Conservation (phyloP, 1,140 invertebrate genomes). For the Drosophila dunni region DNA sequence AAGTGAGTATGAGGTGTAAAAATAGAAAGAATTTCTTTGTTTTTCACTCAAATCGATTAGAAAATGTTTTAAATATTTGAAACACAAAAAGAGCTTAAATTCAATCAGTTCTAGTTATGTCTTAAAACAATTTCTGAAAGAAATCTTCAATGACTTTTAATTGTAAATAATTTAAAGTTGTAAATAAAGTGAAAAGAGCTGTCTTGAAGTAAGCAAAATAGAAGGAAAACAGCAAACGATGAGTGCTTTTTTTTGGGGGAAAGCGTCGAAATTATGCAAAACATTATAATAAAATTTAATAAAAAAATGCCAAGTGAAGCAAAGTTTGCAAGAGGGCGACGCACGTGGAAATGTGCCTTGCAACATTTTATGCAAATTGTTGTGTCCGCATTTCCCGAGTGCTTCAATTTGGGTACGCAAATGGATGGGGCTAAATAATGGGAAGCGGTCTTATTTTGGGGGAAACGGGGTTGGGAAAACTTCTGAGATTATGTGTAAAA, state of each 20-base stretch:
- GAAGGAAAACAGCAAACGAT: neutral
- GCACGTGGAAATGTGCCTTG: conserved; percentile 28
- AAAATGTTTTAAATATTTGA: neutral
- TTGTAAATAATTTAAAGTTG: neutral
- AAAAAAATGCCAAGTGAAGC: conserved; percentile 62
- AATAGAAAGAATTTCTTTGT: too few relatives aligned
- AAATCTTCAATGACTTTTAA: too few relatives aligned
- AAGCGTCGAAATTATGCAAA: conserved; percentile 67
- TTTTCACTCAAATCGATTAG: neutral
- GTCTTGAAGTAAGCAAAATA: neutral
- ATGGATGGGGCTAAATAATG: neutral
- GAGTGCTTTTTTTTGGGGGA: neutral
- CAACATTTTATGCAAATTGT: conserved; percentile 78
- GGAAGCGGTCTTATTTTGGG: neutral
- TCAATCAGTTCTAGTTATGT: too few relatives aligned
- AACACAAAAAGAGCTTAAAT: neutral
- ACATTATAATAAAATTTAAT: conserved; percentile 80
- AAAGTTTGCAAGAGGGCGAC: conserved; percentile 6
- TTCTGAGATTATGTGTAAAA: conserved; percentile 50
- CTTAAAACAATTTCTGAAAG: too few relatives aligned
- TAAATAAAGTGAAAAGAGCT: neutral
- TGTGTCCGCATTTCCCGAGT: conserved; percentile 36
- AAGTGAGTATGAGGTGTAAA: too few relatives aligned
- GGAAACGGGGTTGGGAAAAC: conserved; percentile 6
- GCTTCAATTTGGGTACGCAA: conserved; percentile 19